phyloP scores from a whole-genome alignment of 2,113 vertebrate species.

The Propithecus coquereli region DNA sequence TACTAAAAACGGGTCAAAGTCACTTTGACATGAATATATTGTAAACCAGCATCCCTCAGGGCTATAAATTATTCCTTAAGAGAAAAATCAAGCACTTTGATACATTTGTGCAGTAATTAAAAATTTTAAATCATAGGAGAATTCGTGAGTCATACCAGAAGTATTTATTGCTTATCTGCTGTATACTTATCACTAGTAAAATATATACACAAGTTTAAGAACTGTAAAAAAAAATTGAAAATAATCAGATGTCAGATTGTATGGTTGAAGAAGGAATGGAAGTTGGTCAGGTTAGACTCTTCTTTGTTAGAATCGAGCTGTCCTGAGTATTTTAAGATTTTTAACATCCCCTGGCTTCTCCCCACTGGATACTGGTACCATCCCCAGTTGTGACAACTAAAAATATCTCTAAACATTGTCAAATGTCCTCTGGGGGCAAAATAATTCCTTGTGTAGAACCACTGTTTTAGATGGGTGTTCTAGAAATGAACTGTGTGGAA shows the following conservation, averaged over 20 bases:
- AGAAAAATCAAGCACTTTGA: background rate
- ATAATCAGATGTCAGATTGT: background rate
- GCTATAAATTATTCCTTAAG: background rate
- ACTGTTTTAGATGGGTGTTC: background rate
- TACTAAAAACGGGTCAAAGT: background rate
- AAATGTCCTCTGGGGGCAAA: background rate
- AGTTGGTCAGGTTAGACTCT: background rate
- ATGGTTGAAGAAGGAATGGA: background rate
- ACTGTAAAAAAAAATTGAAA: background rate
- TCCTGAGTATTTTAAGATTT: background rate
- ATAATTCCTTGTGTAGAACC: background rate
- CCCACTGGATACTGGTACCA: background rate
- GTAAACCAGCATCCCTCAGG: background rate
- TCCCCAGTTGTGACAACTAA: background rate
- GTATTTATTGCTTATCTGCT: background rate
- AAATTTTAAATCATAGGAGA: background rate
- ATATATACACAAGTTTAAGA: background rate
- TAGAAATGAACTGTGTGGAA: background rate
- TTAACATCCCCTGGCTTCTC: background rate
- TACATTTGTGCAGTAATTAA: background rate
- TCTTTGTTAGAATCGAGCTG: background rate
- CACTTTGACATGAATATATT: background rate
- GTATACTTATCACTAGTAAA: background rate
- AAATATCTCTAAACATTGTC: background rate
- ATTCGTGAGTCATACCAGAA: background rate